Conservation (phyloP, 2,797 vertebrate species). For the Cichlasoma orientale region DNA sequence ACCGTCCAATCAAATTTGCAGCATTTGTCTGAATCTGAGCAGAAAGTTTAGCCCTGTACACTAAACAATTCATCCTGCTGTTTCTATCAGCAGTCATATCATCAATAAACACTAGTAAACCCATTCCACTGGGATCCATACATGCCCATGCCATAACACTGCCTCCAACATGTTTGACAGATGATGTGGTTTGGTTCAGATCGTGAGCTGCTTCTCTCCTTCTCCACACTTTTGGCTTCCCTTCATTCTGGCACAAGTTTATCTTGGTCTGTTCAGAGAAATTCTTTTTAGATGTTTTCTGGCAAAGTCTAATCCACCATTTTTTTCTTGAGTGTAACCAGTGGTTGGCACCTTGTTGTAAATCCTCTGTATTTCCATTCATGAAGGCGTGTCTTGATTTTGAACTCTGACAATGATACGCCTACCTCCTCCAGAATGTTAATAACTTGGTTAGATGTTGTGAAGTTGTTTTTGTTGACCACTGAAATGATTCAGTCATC, state of each 20-base stretch:
- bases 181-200: neutral
- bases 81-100: neutral
- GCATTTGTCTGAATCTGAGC: neutral
- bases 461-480: neutral
- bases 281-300: neutral
- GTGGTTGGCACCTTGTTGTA: neutral
- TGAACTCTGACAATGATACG: neutral
- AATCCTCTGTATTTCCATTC: neutral
- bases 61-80: neutral
- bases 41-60: neutral
- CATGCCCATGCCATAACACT: accelerated
- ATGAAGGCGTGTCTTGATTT: neutral
- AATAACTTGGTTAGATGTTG: neutral
- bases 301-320: accelerated
- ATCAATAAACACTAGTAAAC: no score
- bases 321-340: neutral
- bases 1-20: neutral
- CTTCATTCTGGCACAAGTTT: neutral
- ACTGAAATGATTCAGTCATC: neutral
- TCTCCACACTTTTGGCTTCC: neutral
- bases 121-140: neutral
- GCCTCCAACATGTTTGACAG: neutral
- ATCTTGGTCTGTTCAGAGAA: neutral
- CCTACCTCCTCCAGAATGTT: neutral
- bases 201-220: neutral